Conservation (phyloP, 2,113 vertebrate species). For the Gallinago paraguaiae region DNA sequence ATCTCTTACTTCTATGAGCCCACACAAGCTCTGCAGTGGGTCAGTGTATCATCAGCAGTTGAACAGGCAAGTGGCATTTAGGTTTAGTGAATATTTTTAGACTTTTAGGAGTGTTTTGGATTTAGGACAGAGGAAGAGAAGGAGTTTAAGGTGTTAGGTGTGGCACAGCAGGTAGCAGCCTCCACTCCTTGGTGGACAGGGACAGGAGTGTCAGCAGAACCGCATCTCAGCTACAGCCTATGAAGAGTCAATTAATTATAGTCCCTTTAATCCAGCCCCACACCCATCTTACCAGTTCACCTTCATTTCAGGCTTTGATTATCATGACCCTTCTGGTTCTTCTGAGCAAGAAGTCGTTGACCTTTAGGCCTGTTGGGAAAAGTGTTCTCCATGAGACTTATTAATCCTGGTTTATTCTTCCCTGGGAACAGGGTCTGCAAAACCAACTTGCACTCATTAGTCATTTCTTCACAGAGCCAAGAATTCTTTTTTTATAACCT, state of each 20-base stretch:
- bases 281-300: background rate
- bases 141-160: background rate
- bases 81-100: background rate
- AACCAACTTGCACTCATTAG: background rate
- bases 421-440: background rate
- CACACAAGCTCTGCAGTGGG: background rate
- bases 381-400: background rate
- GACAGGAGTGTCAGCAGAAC: background rate
- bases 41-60: background rate
- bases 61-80: background rate
- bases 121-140: background rate
- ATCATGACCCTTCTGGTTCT: background rate
- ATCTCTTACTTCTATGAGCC: background rate
- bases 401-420: background rate
- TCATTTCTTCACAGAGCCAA: background rate
- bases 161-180: background rate
- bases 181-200: background rate
- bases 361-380: background rate
- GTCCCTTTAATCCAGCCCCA: background rate
- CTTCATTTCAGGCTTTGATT: background rate
- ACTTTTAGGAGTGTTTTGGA: background rate
- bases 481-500: background rate
- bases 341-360: background rate
- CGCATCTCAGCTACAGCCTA: background rate
- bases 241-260: background rate